Evolutionary conservation across 2,797 vertebrate species (phyloP).

Genomic region (Gymnocypris eckloni): DNA sequence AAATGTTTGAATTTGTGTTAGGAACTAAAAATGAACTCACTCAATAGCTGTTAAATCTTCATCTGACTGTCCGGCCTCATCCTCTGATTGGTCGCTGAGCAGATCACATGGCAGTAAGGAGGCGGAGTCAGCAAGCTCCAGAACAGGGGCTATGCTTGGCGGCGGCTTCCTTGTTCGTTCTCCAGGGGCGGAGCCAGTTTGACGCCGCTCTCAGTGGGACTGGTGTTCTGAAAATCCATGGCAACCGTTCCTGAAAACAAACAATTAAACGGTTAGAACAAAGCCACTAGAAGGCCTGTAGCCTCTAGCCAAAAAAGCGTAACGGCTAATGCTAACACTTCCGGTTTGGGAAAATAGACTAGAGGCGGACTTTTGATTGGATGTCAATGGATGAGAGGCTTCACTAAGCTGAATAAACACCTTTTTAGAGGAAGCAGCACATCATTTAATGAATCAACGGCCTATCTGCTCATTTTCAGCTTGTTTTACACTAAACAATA

Average conservation of each 20-base stretch:
- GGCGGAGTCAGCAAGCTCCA: conserved; percentile 91
- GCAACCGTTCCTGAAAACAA: conserved; percentile 91
- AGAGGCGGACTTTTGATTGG: neutral
- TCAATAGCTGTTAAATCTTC: conserved; percentile 76
- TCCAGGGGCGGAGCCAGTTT: conserved; percentile 86
- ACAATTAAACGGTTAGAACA: neutral
- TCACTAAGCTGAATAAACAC: no score
- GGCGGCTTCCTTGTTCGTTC: conserved; percentile 85
- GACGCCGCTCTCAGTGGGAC: conserved; percentile 74
- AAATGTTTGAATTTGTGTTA: neutral
- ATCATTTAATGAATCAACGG: no score
- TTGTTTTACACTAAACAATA: no score
- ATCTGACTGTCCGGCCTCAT: conserved; percentile 90
- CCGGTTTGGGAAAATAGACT: no score
- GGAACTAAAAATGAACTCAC: conserved; percentile 16
- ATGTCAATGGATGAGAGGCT: neutral
- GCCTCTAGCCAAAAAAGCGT: no score
- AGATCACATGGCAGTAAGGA: conserved; percentile 94
- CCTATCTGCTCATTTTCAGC: no score
- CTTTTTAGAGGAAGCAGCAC: no score
- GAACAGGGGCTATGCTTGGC: conserved; percentile 93
- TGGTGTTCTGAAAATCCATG: conserved; percentile 93
- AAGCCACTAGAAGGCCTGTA: neutral
- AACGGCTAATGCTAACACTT: no score
- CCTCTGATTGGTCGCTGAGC: conserved; percentile 95